A percentile compares a stretch with the other conserved stretches of the same genome.
Conservation (phyloP, 2,113 vertebrate species). For the Rhea pennata region DNA sequence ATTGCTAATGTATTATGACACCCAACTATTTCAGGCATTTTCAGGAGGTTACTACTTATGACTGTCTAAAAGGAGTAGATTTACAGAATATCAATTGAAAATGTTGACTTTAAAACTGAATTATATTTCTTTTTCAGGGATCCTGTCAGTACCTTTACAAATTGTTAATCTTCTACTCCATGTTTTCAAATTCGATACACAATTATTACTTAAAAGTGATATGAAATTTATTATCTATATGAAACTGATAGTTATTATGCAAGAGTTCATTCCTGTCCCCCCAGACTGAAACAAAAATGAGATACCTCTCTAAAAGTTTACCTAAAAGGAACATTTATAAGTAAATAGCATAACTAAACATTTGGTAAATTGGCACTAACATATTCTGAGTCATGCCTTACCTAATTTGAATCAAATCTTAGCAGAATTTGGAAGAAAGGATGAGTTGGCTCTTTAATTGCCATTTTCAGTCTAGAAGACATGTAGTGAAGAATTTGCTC, state of each 20-base stretch:
- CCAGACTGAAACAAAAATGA: slow-evolving; percentile 45
- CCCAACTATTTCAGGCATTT: slow-evolving; percentile 15
- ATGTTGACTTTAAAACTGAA: slow-evolving; percentile 61
- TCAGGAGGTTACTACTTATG: background rate
- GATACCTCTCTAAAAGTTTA: slow-evolving; percentile 29
- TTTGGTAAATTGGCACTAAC: slow-evolving; percentile 54
- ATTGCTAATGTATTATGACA: slow-evolving; percentile 37
- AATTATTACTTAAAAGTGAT: slow-evolving; percentile 60
- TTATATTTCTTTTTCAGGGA: slow-evolving; percentile 48
- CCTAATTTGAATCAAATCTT: slow-evolving; percentile 20
- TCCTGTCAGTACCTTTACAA: slow-evolving; percentile 53
- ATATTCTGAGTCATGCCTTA: background rate
- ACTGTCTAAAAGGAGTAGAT: slow-evolving; percentile 10
- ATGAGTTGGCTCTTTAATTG: background rate
- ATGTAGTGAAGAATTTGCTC: background rate
- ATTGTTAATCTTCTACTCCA: slow-evolving; percentile 48
- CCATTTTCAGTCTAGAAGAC: background rate
- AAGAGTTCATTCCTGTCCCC: slow-evolving; percentile 18
- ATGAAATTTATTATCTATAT: slow-evolving; percentile 58
- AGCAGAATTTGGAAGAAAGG: background rate
- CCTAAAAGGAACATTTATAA: slow-evolving; percentile 50
- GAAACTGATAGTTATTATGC: slow-evolving; percentile 50
- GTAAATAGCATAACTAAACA: slow-evolving; percentile 51
- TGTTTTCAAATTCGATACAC: slow-evolving; percentile 51
- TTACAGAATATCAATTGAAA: slow-evolving; percentile 49